Evolutionary conservation across 2,113 vertebrate genomes (phyloP).

Genomic region (Progne subis): DNA sequence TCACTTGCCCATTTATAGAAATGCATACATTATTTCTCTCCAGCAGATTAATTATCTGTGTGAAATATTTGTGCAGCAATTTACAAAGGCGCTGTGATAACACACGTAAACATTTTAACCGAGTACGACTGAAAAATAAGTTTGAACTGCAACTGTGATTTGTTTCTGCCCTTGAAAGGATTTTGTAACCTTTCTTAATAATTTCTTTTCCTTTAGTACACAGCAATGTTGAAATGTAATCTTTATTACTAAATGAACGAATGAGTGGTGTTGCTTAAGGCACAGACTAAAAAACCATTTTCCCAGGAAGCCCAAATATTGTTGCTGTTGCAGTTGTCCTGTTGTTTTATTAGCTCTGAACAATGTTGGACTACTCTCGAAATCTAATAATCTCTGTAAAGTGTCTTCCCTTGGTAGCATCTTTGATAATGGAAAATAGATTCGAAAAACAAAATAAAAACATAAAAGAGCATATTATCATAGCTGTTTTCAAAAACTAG

Average conservation of each 20-base stretch:
- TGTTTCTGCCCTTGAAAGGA: background rate
- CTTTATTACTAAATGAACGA: conserved; percentile 39
- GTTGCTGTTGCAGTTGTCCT: background rate
- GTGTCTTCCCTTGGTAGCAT: background rate
- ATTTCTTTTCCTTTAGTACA: background rate
- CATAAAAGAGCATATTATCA: background rate
- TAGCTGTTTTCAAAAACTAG: background rate
- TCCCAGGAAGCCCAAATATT: background rate
- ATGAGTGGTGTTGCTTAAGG: conserved; percentile 16
- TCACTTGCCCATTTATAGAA: background rate
- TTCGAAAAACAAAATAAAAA: background rate
- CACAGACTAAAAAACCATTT: background rate
- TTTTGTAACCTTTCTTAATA: conserved; percentile 7
- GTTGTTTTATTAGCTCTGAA: conserved; percentile 60
- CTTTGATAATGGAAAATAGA: conserved; percentile 5
- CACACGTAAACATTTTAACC: background rate
- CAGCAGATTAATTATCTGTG: background rate
- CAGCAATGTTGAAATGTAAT: background rate
- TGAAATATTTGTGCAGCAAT: background rate
- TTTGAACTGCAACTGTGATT: background rate
- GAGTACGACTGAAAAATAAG: background rate
- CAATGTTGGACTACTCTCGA: background rate
- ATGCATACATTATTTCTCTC: background rate
- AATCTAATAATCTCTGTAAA: conserved; percentile 46
- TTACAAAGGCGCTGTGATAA: background rate